Evolutionary conservation across 37 sponge, comb jelly and placozoan genomes (phyloP), one percentile per base, ranked within the genome.

Genomic region (Haliclona indistincta): DNA sequence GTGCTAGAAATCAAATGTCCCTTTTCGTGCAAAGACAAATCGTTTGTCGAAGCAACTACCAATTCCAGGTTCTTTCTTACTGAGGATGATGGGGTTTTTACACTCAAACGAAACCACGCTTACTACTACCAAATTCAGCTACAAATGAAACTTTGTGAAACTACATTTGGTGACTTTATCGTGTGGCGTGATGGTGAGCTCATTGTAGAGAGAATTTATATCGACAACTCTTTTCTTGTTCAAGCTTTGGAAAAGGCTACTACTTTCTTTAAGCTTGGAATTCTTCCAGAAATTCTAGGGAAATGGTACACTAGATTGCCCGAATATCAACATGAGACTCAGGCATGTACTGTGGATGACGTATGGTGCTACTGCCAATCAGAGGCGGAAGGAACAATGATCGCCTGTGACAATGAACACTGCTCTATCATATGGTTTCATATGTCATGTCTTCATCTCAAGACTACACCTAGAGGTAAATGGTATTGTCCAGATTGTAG

Each of bases 1-100:
- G 74, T 79, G 13, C 43, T 86, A 34, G 86, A 86, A 53, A 63
- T 86, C 15, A 86, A 86, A 55, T 70, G 86, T 60, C 86, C 82
- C 3, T 84, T 35, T 69, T 25, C 39, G 13, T 76, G 77, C 43
- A 38, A 38, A 26, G 77, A 70, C 4, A 56, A 65, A 38, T 32
- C 77, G 15, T 39, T 84, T 55, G 3, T 39, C n/a, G 62, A 76
- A 33, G 75, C 63, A 23, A 39, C 58, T 42, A 32, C 30, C 11
- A 63, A 84, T 34, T 5, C 15, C 7, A 43, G n/a, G 4, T 77
- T 84, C 52, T 77, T 65, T 41, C 38, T 83, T 1, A 25, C 22
- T 0, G 30, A 76, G 34, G 22, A 54, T 28, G 34, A 33, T 36
- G 71, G 55, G 8, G 26, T 6, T 13, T n/a, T 81, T 4, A 22